Evolutionary conservation across 2,888 invertebrate genomes (phyloP).

Genomic region (Drosophila recens): DNA sequence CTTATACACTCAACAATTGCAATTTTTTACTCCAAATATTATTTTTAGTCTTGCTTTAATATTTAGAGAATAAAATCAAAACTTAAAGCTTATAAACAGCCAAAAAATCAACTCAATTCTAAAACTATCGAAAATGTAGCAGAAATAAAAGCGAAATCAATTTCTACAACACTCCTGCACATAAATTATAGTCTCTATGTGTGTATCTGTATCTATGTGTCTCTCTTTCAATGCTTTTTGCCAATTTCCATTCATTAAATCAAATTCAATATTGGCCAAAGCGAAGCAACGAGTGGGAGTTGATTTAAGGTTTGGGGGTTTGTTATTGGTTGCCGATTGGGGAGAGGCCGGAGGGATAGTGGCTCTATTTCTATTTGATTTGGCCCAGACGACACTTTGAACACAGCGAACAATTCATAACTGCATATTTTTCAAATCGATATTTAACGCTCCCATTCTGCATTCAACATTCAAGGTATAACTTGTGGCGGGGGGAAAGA

Average conservation of each 20-base stretch:
- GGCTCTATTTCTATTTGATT: conserved; percentile 73
- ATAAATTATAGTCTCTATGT: conserved; percentile 49
- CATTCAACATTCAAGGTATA: conserved; percentile 9
- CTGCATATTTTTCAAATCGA: conserved; percentile 77
- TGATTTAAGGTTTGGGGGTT: conserved; percentile 36
- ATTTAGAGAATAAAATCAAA: neutral
- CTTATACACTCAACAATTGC: neutral
- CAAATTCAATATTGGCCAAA: conserved; percentile 81
- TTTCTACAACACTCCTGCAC: conserved; percentile 31
- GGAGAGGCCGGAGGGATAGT: conserved; percentile 5
- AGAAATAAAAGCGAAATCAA: conserved; percentile 41
- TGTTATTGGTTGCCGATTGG: conserved; percentile 2
- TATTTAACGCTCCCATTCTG: conserved; percentile 64
- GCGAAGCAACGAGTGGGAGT: conserved; percentile 53
- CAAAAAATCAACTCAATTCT: neutral
- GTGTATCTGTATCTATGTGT: conserved; percentile 13
- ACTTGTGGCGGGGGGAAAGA: neutral
- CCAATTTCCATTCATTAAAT: conserved; percentile 79
- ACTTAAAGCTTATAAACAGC: conserved; percentile 2
- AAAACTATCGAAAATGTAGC: conserved; percentile 3
- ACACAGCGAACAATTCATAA: conserved; percentile 66
- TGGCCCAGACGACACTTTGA: conserved; percentile 41
- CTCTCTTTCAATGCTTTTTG: conserved; percentile 54
- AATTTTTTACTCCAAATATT: neutral
- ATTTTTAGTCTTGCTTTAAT: neutral